Evolutionary conservation across 2,888 invertebrate species (phyloP).

Genomic region (Dicranocentrus wangi): DNA sequence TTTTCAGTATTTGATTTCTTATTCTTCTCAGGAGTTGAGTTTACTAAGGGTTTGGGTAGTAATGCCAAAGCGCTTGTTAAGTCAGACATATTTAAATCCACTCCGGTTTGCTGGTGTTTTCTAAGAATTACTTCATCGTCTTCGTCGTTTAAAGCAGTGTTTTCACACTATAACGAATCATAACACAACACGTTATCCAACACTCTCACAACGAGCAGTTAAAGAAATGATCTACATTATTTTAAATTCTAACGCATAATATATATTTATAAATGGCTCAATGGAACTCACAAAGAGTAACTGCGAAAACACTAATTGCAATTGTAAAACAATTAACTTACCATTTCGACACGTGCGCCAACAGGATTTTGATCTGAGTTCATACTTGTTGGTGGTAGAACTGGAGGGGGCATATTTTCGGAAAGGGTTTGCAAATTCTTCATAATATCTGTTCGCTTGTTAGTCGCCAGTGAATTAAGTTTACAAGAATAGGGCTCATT

Average conservation of each 20-base stretch:
- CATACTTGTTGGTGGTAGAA: background rate
- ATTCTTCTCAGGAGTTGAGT: constrained; percentile 67
- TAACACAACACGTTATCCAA: no score
- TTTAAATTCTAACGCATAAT: background rate
- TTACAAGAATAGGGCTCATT: background rate
- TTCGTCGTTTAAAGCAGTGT: constrained; percentile 8
- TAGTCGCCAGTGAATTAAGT: background rate
- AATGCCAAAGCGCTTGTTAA: constrained; percentile 63
- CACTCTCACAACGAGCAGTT: no score
- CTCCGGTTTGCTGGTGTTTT: constrained; percentile 39
- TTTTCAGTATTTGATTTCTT: no score
- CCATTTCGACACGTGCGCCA: no score
- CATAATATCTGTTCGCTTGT: constrained; percentile 28
- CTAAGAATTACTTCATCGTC: constrained; percentile 51
- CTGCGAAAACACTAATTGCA: no score
- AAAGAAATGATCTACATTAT: background rate
- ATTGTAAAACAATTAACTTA: no score
- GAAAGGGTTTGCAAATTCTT: constrained; percentile 32
- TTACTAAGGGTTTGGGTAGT: constrained; percentile 60
- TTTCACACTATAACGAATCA: background rate
- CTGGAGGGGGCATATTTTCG: constrained; percentile 46
- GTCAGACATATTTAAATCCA: constrained; percentile 68
- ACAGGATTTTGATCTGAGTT: background rate
- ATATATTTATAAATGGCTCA: background rate
- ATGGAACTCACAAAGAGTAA: background rate